A percentile compares a stretch with the other conserved stretches of the same genome.
phyloP scores from a whole-genome alignment of 2,113 vertebrate genomes.

The Zosterops borbonicus region DNA sequence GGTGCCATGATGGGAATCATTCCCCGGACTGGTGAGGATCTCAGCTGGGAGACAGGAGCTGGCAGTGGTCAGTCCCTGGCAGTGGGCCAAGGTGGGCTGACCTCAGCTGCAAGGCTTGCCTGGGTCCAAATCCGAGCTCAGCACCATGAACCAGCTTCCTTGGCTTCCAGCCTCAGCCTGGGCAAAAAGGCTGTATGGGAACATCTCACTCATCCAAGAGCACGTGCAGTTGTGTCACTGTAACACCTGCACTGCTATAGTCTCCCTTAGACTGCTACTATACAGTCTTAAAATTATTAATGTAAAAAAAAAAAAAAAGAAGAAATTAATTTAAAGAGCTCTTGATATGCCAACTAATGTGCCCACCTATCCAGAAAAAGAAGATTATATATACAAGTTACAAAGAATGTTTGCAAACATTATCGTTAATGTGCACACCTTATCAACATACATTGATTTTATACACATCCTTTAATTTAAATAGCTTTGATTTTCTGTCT shows the following conservation, averaged over 20 bases:
- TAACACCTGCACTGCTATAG: background rate
- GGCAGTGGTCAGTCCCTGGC: background rate
- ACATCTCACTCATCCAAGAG: background rate
- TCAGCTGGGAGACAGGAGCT: background rate
- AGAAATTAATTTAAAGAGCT: conserved; percentile 1
- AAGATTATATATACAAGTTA: conserved; percentile 26
- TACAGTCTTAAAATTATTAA: background rate
- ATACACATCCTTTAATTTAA: conserved; percentile 75
- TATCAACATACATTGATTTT: conserved; percentile 72
- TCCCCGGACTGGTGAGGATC: accelerated
- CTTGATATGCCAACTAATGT: background rate
- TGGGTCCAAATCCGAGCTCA: background rate
- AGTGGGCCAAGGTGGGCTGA: background rate
- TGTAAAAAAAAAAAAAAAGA: background rate
- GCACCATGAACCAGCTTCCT: background rate
- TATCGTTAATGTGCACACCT: conserved; percentile 61
- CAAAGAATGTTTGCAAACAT: conserved; percentile 59
- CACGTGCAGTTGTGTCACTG: accelerated
- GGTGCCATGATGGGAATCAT: accelerated
- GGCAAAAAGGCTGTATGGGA: background rate
- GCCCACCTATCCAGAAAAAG: background rate
- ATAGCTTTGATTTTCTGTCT: conserved; percentile 78
- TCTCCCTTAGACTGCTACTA: background rate
- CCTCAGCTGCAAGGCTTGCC: background rate
- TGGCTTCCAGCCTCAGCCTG: background rate